A percentile compares a stretch with the other conserved stretches of the same genome.
Evolutionary conservation across 2,888 invertebrate genomes (phyloP).

Genomic region (Lasioglossum calceatum): DNA sequence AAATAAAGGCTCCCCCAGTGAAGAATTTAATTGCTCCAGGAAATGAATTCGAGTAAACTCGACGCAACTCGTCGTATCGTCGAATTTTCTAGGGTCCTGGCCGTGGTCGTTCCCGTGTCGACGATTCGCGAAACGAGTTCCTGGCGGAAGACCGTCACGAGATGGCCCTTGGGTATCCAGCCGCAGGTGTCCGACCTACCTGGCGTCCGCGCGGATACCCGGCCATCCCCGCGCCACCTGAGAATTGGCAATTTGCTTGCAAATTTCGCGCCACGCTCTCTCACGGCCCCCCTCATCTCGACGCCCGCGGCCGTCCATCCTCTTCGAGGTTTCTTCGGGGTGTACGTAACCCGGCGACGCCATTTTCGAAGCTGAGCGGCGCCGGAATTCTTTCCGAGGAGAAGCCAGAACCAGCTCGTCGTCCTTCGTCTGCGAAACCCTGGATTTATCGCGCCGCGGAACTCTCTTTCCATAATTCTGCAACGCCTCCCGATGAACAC

Average conservation of each 20-base stretch:
- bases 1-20: not conserved
- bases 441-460: constrained; percentile 19
- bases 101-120: constrained; percentile 43
- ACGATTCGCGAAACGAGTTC: constrained; percentile 61
- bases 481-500: constrained; percentile 30
- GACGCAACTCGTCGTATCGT: not conserved
- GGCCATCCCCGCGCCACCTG: constrained; percentile 70
- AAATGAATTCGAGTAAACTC: constrained; percentile 31
- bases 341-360: not conserved
- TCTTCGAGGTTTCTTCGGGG: constrained; percentile 37
- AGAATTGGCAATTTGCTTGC: constrained; percentile 84
- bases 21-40: constrained; percentile 39
- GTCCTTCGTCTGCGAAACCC: not conserved
- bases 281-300: constrained; percentile 30
- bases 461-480: constrained; percentile 6
- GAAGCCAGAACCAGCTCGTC: not conserved
- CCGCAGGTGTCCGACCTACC: constrained; percentile 60
- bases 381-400: not conserved
- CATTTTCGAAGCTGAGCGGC: not conserved
- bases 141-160: constrained; percentile 46
- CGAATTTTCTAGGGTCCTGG: constrained; percentile 19
- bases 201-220: constrained; percentile 51
- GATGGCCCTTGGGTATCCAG: constrained; percentile 58
- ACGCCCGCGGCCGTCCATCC: constrained; percentile 29
- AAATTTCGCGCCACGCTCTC: constrained; percentile 76